Conservation (phyloP, 2,797 vertebrate genomes). For the Xenopus petersii region DNA sequence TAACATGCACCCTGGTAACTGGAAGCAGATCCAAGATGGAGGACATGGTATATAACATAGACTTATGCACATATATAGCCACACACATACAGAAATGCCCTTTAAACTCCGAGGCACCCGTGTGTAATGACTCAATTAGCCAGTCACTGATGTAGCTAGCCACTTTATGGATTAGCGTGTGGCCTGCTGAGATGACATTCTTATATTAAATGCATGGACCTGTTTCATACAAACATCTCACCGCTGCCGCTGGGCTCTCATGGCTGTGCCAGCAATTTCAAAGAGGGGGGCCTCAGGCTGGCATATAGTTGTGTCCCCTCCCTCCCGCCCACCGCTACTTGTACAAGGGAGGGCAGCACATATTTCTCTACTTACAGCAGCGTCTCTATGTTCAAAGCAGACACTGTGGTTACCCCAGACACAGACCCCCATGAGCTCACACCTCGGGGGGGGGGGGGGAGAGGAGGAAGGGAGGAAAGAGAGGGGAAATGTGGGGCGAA, state of each 20-base stretch:
- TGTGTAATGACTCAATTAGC: too few species aligned
- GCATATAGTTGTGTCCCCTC: slow-evolving; percentile 14
- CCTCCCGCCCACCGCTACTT: slow-evolving; percentile 14
- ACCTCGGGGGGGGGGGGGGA: not conserved
- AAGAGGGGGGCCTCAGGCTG: slow-evolving; percentile 7
- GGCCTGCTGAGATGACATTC: not conserved
- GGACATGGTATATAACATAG: not conserved
- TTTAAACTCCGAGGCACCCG: too few species aligned
- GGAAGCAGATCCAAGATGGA: slow-evolving; percentile 18
- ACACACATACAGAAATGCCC: too few species aligned
- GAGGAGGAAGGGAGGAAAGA: not conserved
- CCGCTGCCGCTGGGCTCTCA: not conserved
- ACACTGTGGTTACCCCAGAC: slow-evolving; percentile 41
- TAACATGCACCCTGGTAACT: slow-evolving; percentile 4
- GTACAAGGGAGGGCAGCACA: slow-evolving; percentile 24
- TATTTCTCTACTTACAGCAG: slow-evolving; percentile 38
- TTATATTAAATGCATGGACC: not conserved
- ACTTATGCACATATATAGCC: not conserved
- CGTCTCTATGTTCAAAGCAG: slow-evolving; percentile 36
- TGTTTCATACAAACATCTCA: not conserved
- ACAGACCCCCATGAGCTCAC: slow-evolving; percentile 18
- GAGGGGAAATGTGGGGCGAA: not conserved
- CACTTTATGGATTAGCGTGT: not conserved
- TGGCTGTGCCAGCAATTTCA: not conserved
- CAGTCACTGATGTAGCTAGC: too few species aligned